Percentiles rank a stretch among this genome's conserved stretches.
These are phyloP conservation scores for Melitaea athalia DNA, from an alignment of 2,888 invertebrate species.

Conservation along the genomic window DNA sequence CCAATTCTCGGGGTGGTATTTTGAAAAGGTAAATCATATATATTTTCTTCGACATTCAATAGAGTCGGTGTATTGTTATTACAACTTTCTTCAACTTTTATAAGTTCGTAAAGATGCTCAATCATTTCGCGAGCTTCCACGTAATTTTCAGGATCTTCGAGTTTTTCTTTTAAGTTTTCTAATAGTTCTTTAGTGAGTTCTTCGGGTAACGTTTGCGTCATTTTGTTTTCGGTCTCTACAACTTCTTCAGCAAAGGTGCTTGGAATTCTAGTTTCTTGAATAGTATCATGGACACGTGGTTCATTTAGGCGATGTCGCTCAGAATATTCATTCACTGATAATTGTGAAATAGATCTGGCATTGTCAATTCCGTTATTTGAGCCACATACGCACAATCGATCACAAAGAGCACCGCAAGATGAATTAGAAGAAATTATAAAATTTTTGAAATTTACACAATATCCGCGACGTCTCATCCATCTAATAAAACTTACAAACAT, in stretches of 20 bases:
- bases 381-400: conserved; percentile 67
- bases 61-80: conserved; percentile 67
- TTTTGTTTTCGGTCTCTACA: conserved; percentile 81
- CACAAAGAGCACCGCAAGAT: conserved; percentile 63
- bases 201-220: conserved; percentile 87
- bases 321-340: conserved; percentile 84
- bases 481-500: conserved; percentile 79
- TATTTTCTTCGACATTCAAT: conserved; percentile 74
- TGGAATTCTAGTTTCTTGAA: conserved; percentile 62
- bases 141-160: conserved; percentile 88
- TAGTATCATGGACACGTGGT: conserved; percentile 72
- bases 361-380: conserved; percentile 78
- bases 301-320: conserved; percentile 83
- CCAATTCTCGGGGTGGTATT: conserved; percentile 67
- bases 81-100: conserved; percentile 86
- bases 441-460: conserved; percentile 72
- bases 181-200: conserved; percentile 88
- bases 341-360: conserved; percentile 82
- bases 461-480: conserved; percentile 83
- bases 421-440: conserved; percentile 66
- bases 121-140: conserved; percentile 89
- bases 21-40: conserved; percentile 84
- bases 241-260: conserved; percentile 52
- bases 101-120: conserved; percentile 88
- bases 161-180: conserved; percentile 84